Percentiles rank a stretch among this genome's conserved stretches.
Evolutionary conservation across 2,888 invertebrate species (phyloP).

Genomic region (Cerceris ruficornis): DNA sequence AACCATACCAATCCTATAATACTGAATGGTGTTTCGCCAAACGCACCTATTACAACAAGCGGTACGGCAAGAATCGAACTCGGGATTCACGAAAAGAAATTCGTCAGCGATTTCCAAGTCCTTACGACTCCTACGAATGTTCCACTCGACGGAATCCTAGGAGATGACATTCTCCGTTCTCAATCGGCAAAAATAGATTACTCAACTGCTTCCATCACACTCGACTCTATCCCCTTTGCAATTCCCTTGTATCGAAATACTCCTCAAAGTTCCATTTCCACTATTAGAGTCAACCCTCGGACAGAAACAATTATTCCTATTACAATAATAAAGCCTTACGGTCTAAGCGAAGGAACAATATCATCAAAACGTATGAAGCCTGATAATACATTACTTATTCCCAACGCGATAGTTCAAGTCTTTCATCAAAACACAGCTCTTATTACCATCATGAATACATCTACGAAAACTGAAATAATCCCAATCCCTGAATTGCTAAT

Average conservation of each 20-base stretch:
- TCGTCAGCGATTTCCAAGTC: slow-evolving; percentile 6
- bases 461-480: neutral
- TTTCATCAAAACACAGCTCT: neutral
- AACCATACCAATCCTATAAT: neutral
- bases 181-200: slow-evolving; percentile 17
- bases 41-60: slow-evolving; percentile 5
- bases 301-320: slow-evolving; percentile 15
- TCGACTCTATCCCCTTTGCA: slow-evolving; percentile 4
- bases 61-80: slow-evolving; percentile 16
- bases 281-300: slow-evolving; percentile 2
- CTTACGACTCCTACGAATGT: slow-evolving; percentile 1
- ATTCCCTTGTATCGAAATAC: slow-evolving; percentile 3
- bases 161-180: slow-evolving; percentile 5
- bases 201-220: neutral
- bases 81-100: neutral
- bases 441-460: slow-evolving; percentile 2
- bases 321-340: slow-evolving; percentile 7
- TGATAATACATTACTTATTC: slow-evolving; percentile 14
- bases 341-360: slow-evolving; percentile 7
- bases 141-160: slow-evolving; percentile 17
- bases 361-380: neutral
- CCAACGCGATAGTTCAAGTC: slow-evolving; percentile 9
- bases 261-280: neutral
- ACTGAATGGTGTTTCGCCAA: neutral
- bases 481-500: slow-evolving; percentile 13